These are phyloP conservation scores for Stratiomys singularior DNA, from an alignment of 2,888 invertebrate genomes.

Conservation along the genomic window DNA sequence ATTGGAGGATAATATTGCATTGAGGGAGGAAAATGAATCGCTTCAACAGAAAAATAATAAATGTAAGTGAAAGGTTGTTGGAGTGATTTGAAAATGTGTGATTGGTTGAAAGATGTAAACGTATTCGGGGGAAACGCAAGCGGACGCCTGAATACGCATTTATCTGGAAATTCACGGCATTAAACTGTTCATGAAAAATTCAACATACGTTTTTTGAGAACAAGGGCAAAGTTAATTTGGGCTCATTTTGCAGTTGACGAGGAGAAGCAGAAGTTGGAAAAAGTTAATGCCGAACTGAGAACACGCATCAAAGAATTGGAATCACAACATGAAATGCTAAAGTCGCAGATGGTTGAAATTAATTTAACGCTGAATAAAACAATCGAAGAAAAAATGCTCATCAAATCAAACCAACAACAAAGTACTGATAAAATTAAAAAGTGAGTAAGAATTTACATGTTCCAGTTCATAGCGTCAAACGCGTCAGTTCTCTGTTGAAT, in stretches of 20 bases:
- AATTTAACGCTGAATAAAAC: slow-evolving; percentile 36
- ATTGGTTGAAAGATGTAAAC: not conserved
- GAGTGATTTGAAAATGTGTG: not conserved
- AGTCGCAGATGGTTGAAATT: slow-evolving; percentile 43
- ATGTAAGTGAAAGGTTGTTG: slow-evolving; percentile 56
- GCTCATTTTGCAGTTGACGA: slow-evolving; percentile 26
- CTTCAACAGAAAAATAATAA: slow-evolving; percentile 61
- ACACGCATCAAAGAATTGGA: slow-evolving; percentile 45
- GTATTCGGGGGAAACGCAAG: too few relatives aligned
- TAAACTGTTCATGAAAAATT: too few relatives aligned
- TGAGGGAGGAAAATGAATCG: slow-evolving; percentile 64
- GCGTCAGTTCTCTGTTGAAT: too few relatives aligned
- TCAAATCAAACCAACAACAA: slow-evolving; percentile 44
- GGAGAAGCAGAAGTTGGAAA: slow-evolving; percentile 43
- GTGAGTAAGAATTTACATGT: slow-evolving; percentile 25
- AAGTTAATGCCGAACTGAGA: slow-evolving; percentile 45
- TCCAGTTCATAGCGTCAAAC: too few relatives aligned
- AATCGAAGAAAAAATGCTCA: slow-evolving; percentile 41
- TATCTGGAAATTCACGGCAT: too few relatives aligned
- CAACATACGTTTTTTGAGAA: slow-evolving; percentile 3
- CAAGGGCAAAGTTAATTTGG: not conserved
- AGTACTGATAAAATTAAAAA: slow-evolving; percentile 37
- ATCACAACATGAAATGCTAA: slow-evolving; percentile 32
- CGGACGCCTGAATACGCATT: too few relatives aligned
- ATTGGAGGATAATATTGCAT: slow-evolving; percentile 63